phyloP scores from a whole-genome alignment of 2,797 vertebrate species.

The Phalanger gymnotis region DNA sequence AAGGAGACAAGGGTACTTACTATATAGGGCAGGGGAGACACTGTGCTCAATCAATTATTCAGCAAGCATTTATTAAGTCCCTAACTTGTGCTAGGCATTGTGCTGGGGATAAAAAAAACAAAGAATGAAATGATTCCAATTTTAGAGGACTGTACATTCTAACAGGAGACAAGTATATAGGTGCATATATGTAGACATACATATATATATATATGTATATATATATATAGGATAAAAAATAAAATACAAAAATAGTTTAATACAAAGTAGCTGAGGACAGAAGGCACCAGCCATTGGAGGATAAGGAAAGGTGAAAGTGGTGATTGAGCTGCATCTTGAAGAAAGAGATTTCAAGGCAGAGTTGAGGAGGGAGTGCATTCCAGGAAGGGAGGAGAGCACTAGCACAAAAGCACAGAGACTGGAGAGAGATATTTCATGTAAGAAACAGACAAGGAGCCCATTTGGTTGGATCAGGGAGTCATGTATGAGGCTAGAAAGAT shows the following conservation, averaged over 20 bases:
- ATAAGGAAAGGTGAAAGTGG: slow-evolving; percentile 12
- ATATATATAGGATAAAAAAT: not conserved
- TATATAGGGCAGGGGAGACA: not conserved
- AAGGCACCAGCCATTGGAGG: not conserved
- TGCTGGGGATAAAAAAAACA: not conserved
- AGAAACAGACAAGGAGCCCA: not conserved
- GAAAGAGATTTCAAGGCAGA: slow-evolving; percentile 5
- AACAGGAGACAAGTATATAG: not conserved
- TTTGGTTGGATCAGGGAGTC: slow-evolving; percentile 24
- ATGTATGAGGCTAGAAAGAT: slow-evolving; percentile 10
- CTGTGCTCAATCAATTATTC: not conserved
- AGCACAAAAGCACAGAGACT: not conserved
- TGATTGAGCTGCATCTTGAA: not conserved
- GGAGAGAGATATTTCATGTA: not conserved
- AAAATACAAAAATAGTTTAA: not conserved
- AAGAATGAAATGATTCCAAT: not conserved
- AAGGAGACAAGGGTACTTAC: not conserved
- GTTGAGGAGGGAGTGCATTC: slow-evolving; percentile 16
- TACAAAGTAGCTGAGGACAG: not conserved
- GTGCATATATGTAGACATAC: not conserved
- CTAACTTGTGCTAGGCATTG: not conserved
- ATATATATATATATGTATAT: not conserved
- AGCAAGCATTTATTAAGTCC: not conserved
- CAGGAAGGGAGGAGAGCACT: not conserved
- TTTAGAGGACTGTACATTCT: not conserved